These are phyloP conservation scores for Bettongia penicillata DNA, from an alignment of 2,113 vertebrate species.

Conservation along the genomic window DNA sequence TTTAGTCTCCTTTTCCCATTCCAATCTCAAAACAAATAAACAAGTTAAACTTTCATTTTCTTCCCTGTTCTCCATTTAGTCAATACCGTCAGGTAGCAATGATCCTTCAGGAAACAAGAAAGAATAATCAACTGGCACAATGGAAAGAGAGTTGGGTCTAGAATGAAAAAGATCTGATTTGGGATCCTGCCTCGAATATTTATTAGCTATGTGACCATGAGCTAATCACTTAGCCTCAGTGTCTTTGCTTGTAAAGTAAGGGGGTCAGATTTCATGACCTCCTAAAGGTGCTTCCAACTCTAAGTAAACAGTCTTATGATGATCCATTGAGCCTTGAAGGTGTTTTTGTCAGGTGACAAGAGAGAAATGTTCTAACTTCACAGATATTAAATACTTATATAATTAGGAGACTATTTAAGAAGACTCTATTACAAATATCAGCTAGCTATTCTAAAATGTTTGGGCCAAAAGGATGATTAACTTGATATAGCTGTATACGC, in stretches of 20 bases:
- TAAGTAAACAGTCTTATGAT: neutral
- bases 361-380: neutral
- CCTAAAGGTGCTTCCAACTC: neutral
- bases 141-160: neutral
- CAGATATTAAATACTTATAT: neutral
- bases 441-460: conserved; percentile 51
- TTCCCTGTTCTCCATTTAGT: neutral
- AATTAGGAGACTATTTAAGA: neutral
- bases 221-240: neutral
- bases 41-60: neutral
- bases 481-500: neutral
- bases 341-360: neutral
- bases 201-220: neutral
- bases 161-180: neutral
- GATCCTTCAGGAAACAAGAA: neutral
- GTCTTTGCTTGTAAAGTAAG: neutral
- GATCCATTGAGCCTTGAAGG: neutral
- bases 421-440: conserved; percentile 30
- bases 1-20: neutral
- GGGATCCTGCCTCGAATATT: neutral
- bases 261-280: neutral
- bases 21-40: neutral
- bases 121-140: neutral
- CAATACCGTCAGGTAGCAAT: neutral
- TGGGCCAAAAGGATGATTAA: conserved; percentile 41